A percentile compares a stretch with the other conserved stretches of the same genome.
phyloP scores from a whole-genome alignment of 2,888 invertebrate genomes.

The Eristalis intricaria region DNA sequence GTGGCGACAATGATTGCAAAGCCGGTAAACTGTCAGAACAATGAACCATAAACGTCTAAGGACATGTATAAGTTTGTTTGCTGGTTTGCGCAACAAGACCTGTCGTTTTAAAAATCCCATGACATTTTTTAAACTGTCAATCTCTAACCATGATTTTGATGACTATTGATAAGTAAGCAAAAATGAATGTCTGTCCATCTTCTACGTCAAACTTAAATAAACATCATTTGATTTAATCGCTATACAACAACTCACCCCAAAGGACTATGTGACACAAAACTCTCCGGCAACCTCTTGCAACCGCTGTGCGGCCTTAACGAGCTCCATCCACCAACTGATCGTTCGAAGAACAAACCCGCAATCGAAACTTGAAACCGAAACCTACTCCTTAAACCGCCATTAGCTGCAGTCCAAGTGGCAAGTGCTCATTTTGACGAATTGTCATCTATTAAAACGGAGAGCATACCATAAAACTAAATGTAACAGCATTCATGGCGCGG shows the following conservation, averaged over 20 bases:
- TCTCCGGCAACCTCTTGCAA: neutral
- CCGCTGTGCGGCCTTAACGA: neutral
- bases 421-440: neutral
- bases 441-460: conserved; percentile 3
- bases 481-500: neutral
- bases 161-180: no score
- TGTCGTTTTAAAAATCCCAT: no score
- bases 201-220: neutral
- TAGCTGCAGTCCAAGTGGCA: no score
- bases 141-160: no score
- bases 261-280: neutral
- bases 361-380: neutral
- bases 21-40: no score
- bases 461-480: conserved; percentile 3
- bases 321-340: neutral
- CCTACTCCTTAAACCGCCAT: neutral
- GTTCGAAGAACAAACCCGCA: neutral
- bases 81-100: no score
- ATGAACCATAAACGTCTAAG: no score
- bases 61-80: no score
- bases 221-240: neutral
- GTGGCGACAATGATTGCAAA: no score
- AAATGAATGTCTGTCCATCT: no score
- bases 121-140: no score
- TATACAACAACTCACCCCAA: neutral